phyloP scores from a whole-genome alignment of 2,888 invertebrate genomes.

The Tetragonula carbonaria region DNA sequence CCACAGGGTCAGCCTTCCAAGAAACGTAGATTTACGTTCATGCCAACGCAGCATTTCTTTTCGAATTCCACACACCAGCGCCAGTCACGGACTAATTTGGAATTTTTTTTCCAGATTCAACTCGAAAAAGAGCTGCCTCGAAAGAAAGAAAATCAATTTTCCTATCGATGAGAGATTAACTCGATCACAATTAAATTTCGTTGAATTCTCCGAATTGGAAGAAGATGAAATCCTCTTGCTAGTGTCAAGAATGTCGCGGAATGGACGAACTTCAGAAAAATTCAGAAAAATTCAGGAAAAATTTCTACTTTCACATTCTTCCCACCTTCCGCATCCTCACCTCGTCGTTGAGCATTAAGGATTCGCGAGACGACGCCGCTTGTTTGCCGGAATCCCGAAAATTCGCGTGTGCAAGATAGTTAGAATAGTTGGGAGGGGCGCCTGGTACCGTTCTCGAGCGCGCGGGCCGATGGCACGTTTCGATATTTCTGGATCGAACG shows the following conservation, averaged over 20 bases:
- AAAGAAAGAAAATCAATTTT: no score
- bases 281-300: background rate
- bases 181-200: no score
- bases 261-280: background rate
- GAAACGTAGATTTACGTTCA: background rate
- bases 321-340: background rate
- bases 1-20: no score
- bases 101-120: no score
- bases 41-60: background rate
- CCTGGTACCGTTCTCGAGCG: background rate
- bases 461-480: slow-evolving; percentile 1
- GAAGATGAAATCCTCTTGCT: no score
- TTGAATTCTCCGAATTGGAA: no score
- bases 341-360: background rate
- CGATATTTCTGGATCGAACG: slow-evolving; percentile 11
- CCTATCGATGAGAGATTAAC: no score
- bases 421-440: slow-evolving; percentile 23
- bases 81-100: no score
- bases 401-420: slow-evolving; percentile 3
- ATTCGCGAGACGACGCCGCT: background rate
- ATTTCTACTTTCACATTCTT: background rate
- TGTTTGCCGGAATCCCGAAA: slow-evolving; percentile 15
- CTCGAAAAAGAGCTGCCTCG: no score
- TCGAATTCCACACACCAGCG: no score
- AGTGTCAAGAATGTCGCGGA: no score